A percentile compares a stretch with the other conserved stretches of the same genome.
Evolutionary conservation across 2,888 invertebrate species (phyloP).

Genomic region (Proisotoma minuta): DNA sequence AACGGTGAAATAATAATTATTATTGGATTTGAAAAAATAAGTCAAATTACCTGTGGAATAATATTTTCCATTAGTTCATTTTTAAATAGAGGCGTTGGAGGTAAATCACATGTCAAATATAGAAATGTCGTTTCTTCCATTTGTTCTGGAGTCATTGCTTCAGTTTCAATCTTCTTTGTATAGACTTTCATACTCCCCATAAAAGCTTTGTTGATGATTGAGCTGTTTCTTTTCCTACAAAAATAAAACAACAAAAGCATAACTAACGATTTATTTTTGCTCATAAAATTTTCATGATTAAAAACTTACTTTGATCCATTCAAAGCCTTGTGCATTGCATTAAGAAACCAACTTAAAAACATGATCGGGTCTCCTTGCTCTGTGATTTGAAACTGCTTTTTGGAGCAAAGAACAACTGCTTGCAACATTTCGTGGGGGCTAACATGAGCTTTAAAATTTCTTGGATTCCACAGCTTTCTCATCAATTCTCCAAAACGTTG

Average conservation of each 20-base stretch:
- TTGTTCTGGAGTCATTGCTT: slow-evolving; percentile 72
- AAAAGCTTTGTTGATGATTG: slow-evolving; percentile 92
- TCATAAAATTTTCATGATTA: background rate
- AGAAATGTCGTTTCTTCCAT: slow-evolving; percentile 88
- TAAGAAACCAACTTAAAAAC: slow-evolving; percentile 96
- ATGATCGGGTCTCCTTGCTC: slow-evolving; percentile 98
- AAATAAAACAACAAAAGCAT: slow-evolving; percentile 6
- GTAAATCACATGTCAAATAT: slow-evolving; percentile 94
- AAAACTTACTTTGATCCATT: slow-evolving; percentile 71
- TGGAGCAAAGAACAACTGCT: slow-evolving; percentile 93
- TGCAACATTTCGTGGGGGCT: slow-evolving; percentile 99
- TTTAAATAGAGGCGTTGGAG: slow-evolving; percentile 93
- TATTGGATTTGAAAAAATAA: background rate
- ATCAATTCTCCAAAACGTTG: slow-evolving; percentile 91
- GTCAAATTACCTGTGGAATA: background rate
- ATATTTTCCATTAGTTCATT: slow-evolving; percentile 76
- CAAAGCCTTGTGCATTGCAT: slow-evolving; percentile 87
- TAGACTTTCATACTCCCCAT: slow-evolving; percentile 84
- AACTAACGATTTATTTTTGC: no score
- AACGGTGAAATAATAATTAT: background rate
- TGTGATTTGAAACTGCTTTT: slow-evolving; percentile 95
- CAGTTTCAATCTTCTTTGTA: slow-evolving; percentile 86
- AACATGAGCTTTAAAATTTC: slow-evolving; percentile 98
- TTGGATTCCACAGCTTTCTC: slow-evolving; percentile 96
- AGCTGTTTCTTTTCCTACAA: slow-evolving; percentile 65